Evolutionary conservation across 2,113 vertebrate species (phyloP), one percentile per base, ranked within the genome.

Genomic region (Zapus hudsonius): DNA sequence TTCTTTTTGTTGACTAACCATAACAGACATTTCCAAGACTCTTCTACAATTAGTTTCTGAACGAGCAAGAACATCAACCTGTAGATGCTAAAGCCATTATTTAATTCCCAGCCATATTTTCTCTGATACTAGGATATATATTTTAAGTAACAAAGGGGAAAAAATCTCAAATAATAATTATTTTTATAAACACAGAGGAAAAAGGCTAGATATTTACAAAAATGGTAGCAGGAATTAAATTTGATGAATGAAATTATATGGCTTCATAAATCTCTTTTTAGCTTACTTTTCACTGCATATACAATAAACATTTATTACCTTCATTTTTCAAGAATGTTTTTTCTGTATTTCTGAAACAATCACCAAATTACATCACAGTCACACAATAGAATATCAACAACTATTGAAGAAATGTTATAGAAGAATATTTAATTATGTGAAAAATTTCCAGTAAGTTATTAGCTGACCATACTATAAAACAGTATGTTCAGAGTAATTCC

Each of bases 401-500:
- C 42, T 83, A 75, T 42, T 94, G 33, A 13, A 55, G 72, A 91
- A 95, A 94, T 52, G 79, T 52, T 81, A 72, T 7, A 96, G 78
- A 66, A 69, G 63, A 91, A 22, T 73, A 91, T 67, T 90, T 82
- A 72, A 44, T 55, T 83, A 82, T 64, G 89, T 38, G 52, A 78
- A 93, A 93, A 89, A 73, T 55, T 17, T 57, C 9, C 88, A 19
- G 57, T n/a, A 59, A 36, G 42, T 38, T 66, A 85, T 66, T 92
- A 92, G 52, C 59, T 89, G 72, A 87, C 75, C 96, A 87, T 86
- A 94, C 74, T 84, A 87, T 84, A 93, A 69, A 93, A 94, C 76
- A 93, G 91, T 88, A 84, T 91, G 86, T 59, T 83, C 89, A 89
- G 72, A 93, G 92, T 93, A 87, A 93, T 91, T 87, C 91, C 91